Evolutionary conservation across 2,797 vertebrate species (phyloP).

Genomic region (Eremophila alpestris): DNA sequence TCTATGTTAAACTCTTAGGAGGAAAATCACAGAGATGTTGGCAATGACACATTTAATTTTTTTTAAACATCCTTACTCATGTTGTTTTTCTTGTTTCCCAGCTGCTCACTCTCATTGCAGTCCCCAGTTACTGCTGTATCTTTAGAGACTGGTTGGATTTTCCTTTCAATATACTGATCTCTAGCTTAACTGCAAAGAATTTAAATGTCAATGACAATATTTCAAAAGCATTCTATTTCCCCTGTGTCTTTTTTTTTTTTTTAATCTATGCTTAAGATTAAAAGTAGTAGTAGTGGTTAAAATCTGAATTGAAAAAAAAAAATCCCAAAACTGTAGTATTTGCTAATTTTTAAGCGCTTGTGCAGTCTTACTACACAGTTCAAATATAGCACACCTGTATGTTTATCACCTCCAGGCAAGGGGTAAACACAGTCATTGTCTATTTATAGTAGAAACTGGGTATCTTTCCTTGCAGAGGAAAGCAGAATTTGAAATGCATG

Average conservation of each 20-base stretch:
- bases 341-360: background rate
- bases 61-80: background rate
- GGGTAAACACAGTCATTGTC: background rate
- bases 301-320: background rate
- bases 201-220: background rate
- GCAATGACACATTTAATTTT: background rate
- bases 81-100: background rate
- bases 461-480: background rate
- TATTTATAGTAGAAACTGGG: background rate
- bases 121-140: background rate
- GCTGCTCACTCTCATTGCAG: background rate
- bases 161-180: background rate
- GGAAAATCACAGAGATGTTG: background rate
- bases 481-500: background rate
- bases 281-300: background rate
- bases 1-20: background rate
- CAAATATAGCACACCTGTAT: background rate
- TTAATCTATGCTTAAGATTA: background rate
- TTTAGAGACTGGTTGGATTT: background rate
- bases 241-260: background rate
- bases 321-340: fast-evolving
- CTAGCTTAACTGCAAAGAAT: background rate
- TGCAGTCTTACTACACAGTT: background rate
- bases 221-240: background rate
- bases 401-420: background rate